Percentiles rank a stretch among this genome's conserved stretches.
Conservation (phyloP, 2,113 vertebrate species). For the Cricetomys ansorgei region DNA sequence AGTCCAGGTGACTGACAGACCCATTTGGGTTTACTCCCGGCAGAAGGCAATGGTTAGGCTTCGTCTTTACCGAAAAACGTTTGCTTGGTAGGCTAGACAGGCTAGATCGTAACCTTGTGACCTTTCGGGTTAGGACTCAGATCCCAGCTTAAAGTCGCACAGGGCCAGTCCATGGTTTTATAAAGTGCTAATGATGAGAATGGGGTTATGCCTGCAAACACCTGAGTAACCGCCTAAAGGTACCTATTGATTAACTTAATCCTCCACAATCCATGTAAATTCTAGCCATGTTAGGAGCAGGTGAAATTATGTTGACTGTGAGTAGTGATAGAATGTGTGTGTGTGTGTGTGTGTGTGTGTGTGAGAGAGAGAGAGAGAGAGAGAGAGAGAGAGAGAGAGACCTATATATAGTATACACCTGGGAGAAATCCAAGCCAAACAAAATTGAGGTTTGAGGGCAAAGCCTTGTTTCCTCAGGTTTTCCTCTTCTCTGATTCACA, state of each 20-base stretch:
- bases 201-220: neutral
- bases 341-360: too few species aligned
- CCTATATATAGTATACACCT: neutral
- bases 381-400: neutral
- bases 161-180: neutral
- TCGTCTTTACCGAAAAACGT: neutral
- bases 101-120: neutral
- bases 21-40: neutral
- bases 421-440: conserved; percentile 42
- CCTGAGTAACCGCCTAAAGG: neutral
- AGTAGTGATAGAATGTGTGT: neutral
- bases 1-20: neutral
- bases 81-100: too few species aligned
- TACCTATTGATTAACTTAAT: neutral
- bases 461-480: conserved; percentile 68
- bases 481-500: too few species aligned
- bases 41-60: neutral
- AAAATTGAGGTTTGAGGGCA: conserved; percentile 73
- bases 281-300: neutral
- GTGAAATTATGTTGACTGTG: neutral
- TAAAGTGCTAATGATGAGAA: neutral
- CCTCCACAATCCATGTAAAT: neutral
- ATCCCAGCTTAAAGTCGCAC: neutral
- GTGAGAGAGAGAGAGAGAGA: neutral
- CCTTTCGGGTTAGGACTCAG: neutral